A percentile compares a stretch with the other conserved stretches of the same genome.
phyloP scores from a whole-genome alignment of 2,797 vertebrate genomes.

The Leptoclinus maculatus region DNA sequence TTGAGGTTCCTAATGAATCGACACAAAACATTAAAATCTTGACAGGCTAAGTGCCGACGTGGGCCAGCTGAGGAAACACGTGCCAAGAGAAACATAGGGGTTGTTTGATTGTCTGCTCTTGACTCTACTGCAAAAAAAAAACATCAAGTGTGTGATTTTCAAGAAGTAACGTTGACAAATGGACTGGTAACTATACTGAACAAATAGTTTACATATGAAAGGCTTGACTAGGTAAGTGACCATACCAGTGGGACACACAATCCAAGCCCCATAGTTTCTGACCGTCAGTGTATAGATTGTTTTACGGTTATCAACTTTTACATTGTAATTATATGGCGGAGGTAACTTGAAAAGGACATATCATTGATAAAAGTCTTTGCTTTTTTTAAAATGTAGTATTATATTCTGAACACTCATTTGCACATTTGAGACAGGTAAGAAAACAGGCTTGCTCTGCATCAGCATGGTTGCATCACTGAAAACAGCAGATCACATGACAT shows the following conservation, averaged over 20 bases:
- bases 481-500: neutral
- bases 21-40: conserved; percentile 8
- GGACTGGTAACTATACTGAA: neutral
- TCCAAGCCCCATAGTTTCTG: neutral
- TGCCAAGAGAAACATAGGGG: neutral
- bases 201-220: neutral
- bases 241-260: neutral
- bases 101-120: neutral
- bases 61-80: neutral
- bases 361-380: neutral
- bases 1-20: conserved; percentile 90
- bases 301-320: neutral
- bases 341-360: neutral
- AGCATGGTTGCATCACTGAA: neutral
- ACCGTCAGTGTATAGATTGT: neutral
- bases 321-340: neutral
- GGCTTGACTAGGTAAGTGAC: neutral
- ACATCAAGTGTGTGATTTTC: neutral
- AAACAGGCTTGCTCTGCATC: neutral
- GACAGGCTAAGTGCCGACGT: neutral
- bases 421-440: neutral
- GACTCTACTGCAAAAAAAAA: neutral
- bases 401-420: neutral
- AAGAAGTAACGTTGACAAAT: neutral
- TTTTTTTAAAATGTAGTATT: neutral